Conservation (phyloP, 2,113 vertebrate genomes). For the Chaetodon auriga region DNA sequence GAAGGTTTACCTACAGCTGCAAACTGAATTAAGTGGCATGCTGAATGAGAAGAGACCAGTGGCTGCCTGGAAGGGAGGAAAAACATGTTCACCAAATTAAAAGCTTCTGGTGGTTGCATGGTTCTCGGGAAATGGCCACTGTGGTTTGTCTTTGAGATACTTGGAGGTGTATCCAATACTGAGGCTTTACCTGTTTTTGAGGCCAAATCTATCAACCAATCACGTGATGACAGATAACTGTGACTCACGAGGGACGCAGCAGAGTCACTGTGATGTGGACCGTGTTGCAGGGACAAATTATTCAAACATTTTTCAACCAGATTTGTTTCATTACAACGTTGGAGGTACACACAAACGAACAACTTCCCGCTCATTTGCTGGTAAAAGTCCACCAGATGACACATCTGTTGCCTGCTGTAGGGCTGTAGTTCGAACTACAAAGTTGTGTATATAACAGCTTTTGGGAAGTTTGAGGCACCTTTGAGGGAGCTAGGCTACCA, state of each 20-base stretch:
- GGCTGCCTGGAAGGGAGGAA: neutral
- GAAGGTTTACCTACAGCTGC: conserved; percentile 35
- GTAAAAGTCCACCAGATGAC: no score
- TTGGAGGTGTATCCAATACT: neutral
- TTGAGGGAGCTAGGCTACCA: neutral
- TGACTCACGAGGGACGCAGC: neutral
- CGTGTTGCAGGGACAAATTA: neutral
- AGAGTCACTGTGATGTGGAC: neutral
- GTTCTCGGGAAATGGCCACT: neutral
- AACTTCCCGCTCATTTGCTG: no score
- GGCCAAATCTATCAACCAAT: neutral
- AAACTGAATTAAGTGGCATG: conserved; percentile 31
- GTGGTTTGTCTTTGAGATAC: neutral
- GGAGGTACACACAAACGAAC: no score
- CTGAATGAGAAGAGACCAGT: neutral
- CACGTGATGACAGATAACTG: neutral
- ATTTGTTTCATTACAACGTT: no score
- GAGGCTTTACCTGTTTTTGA: neutral
- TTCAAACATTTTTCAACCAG: neutral
- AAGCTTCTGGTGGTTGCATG: neutral
- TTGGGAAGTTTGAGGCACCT: no score
- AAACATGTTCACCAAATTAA: conserved; percentile 1
- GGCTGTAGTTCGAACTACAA: no score
- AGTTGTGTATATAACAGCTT: no score
- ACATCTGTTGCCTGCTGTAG: no score